Percentiles rank a stretch among this genome's conserved stretches.
Conservation (phyloP, 23 tunicate species). For the Botrylloides violaceus region DNA sequence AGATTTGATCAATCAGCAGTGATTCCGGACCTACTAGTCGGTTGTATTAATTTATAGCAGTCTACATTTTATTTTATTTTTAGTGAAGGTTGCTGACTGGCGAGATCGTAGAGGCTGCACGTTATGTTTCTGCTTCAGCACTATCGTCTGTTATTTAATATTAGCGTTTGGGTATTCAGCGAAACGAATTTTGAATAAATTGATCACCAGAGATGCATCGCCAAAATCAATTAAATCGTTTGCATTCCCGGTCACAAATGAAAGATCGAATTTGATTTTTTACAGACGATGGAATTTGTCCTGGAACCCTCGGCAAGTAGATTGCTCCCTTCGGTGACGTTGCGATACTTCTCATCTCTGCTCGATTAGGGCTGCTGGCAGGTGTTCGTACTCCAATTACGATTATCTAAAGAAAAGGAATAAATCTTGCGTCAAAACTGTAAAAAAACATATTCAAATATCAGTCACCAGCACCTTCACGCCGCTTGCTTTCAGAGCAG, state of each 20-base stretch:
- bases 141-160: too few relatives aligned
- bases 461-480: constrained; percentile 7
- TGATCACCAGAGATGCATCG: too few relatives aligned
- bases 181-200: too few relatives aligned
- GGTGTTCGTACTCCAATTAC: constrained; percentile 16
- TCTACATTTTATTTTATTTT: too few relatives aligned
- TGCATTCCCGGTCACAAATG: constrained; percentile 1
- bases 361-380: neutral
- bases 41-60: too few relatives aligned
- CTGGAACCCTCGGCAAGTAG: neutral
- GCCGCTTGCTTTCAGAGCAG: constrained; percentile 10
- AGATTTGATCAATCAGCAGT: too few relatives aligned
- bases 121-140: too few relatives aligned
- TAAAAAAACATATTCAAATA: neutral
- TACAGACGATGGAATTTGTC: neutral
- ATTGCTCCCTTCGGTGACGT: neutral
- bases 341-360: constrained; percentile 2
- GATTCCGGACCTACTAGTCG: too few relatives aligned
- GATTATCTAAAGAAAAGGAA: neutral
- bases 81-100: too few relatives aligned
- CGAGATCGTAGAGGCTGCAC: too few relatives aligned
- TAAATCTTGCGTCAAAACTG: neutral
- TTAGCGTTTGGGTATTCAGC: too few relatives aligned
- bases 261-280: neutral
- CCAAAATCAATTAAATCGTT: too few relatives aligned